These are phyloP conservation scores for Poecilia gillii DNA, from an alignment of 2,797 vertebrate species.

Conservation along the genomic window DNA sequence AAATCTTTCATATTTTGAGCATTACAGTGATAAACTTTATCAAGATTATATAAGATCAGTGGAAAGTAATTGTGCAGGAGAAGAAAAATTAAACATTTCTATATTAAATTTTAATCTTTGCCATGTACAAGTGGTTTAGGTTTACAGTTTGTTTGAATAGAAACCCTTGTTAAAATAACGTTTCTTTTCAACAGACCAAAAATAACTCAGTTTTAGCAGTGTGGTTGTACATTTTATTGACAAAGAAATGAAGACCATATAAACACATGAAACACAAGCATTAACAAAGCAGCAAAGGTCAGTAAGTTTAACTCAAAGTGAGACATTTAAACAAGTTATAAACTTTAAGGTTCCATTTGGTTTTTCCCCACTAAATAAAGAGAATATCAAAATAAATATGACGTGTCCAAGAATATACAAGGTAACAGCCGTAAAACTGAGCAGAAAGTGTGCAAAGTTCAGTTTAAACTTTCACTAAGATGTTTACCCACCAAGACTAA, in stretches of 20 bases:
- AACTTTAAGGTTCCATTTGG: background rate
- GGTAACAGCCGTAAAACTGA: background rate
- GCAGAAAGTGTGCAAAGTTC: constrained; percentile 26
- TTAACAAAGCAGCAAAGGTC: background rate
- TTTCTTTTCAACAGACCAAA: background rate
- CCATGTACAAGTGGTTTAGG: background rate
- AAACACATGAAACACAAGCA: constrained; percentile 3
- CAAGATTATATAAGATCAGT: background rate
- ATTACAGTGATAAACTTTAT: background rate
- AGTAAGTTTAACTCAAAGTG: background rate
- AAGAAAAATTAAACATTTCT: background rate
- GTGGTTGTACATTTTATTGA: constrained; percentile 23
- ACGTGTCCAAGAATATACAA: background rate
- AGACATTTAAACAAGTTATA: constrained; percentile 9
- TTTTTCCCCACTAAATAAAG: background rate
- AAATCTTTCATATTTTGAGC: background rate
- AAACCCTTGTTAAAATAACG: background rate
- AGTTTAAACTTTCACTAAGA: constrained; percentile 1
- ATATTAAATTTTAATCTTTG: background rate
- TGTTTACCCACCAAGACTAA: background rate
- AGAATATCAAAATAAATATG: constrained; percentile 31
- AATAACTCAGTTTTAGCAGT: background rate
- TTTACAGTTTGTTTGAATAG: background rate
- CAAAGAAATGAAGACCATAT: constrained; percentile 22
- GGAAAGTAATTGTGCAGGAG: background rate